Evolutionary conservation across 2,888 invertebrate species (phyloP), one percentile per base, ranked within the genome.

Genomic region (Sylvicola fuscatus): DNA sequence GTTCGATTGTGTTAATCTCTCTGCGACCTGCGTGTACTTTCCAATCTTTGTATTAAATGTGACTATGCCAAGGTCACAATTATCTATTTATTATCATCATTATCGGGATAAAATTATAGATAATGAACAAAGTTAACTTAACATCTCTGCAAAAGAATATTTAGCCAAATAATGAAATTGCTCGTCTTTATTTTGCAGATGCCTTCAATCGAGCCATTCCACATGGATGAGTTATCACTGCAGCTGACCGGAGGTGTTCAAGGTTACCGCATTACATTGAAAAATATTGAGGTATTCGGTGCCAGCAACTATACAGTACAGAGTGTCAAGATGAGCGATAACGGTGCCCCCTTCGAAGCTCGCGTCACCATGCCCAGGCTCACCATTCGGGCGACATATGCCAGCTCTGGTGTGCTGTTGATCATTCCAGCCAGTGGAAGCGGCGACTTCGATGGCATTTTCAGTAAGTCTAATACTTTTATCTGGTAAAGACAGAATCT

Each of bases 381-480:
- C 47, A 63, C 64, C 46, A 70, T 77, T 44, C 65, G 69, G 46
- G 67, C 76, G 4, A 64, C 67, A 45, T 77, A 77, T 49, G 66
- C 67, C 11, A 76, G 76, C 46, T 69, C 70, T 36, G 77, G 77
- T 1, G 67, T 76, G 3, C 52, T 77, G 31, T 62, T 77, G 40
- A 75, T 77, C 40, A 61, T 77, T 32, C 77, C 76, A 7, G 76
- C 76, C 1, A 72, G 70, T 42, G 76, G 76, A 37, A 72, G 71
- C 41, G 76, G 76, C 17, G 72, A 72, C 7, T 76, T 76, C 47
- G 65, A 69, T 47, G 73, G 72, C 30, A 55, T 62, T 34, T 68
- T 77, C 46, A 66, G 69, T 66, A 54, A 48, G 48, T 44, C 13
- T 15, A 10, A 27, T 10, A 27, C 11, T n/a, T n/a, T n/a, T n/a